Evolutionary conservation across 2,797 vertebrate species (phyloP).

Genomic region (Perodicticus potto): DNA sequence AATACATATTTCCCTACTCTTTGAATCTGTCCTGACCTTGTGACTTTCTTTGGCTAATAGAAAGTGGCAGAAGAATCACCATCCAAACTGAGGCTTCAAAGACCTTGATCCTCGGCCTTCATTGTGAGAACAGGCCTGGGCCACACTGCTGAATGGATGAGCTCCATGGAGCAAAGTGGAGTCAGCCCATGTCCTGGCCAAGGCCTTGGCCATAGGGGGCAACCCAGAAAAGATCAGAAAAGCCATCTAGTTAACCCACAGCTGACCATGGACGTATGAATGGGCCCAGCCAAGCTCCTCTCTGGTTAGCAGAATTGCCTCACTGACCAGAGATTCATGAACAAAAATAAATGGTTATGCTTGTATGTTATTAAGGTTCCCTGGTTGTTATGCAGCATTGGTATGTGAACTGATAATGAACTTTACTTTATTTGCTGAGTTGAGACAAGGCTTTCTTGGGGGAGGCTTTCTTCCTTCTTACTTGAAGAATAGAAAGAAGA

Average conservation of each 20-base stretch:
- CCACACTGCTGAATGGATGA: neutral
- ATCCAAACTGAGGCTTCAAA: neutral
- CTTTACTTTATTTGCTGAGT: neutral
- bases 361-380: neutral
- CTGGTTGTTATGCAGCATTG: neutral
- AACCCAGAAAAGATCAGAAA: neutral
- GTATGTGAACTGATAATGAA: neutral
- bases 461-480: neutral
- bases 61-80: neutral
- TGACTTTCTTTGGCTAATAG: neutral
- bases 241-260: neutral
- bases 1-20: neutral
- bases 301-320: neutral
- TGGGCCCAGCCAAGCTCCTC: neutral
- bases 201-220: neutral
- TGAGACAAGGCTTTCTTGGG: neutral
- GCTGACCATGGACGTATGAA: neutral
- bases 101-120: neutral
- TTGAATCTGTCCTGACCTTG: neutral
- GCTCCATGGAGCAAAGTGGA: neutral
- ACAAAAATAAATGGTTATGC: neutral
- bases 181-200: neutral
- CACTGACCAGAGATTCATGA: neutral
- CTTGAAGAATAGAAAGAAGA: neutral
- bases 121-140: neutral